A percentile compares a stretch with the other conserved stretches of the same genome.
Conservation (phyloP, 2,113 vertebrate species). For the Stictonetta naevosa region DNA sequence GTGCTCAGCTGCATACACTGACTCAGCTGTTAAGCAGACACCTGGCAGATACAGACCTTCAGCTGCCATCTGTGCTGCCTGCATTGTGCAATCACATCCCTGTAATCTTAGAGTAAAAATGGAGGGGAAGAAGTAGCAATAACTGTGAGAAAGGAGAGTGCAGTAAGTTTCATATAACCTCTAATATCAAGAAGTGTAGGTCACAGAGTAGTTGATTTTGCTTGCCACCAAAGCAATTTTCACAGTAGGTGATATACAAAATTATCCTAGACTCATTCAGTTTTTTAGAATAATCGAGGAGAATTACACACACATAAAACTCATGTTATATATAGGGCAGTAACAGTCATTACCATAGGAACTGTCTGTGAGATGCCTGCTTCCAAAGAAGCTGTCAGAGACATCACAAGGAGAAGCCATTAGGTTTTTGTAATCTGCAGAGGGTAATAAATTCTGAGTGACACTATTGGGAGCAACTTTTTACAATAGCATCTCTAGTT, state of each 20-base stretch:
- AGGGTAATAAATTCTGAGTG: slow-evolving; percentile 15
- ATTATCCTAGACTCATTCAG: slow-evolving; percentile 45
- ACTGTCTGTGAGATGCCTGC: background rate
- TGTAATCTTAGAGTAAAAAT: slow-evolving; percentile 34
- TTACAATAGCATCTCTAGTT: background rate
- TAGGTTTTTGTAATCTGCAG: background rate
- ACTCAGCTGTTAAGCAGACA: slow-evolving; percentile 42
- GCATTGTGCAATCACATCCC: slow-evolving; percentile 48
- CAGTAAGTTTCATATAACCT: slow-evolving; percentile 36
- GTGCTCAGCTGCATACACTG: slow-evolving; percentile 46
- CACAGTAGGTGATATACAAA: slow-evolving; percentile 45
- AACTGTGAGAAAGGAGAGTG: slow-evolving; percentile 31
- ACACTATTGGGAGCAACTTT: background rate
- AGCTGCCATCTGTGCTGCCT: slow-evolving; percentile 55
- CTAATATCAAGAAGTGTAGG: slow-evolving; percentile 46
- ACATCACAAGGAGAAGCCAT: background rate
- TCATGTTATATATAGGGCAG: background rate
- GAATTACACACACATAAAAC: slow-evolving; percentile 30
- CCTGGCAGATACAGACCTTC: slow-evolving; percentile 59
- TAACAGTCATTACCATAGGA: slow-evolving; percentile 34
- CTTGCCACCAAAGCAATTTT: slow-evolving; percentile 57
- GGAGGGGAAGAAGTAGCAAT: slow-evolving; percentile 33
- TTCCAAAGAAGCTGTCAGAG: slow-evolving; percentile 23
- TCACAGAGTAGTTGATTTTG: slow-evolving; percentile 37
- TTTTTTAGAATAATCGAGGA: slow-evolving; percentile 39